A percentile compares a stretch with the other conserved stretches of the same genome.
phyloP scores from a whole-genome alignment of 2,113 vertebrate species.

The Phocoena phocoena region DNA sequence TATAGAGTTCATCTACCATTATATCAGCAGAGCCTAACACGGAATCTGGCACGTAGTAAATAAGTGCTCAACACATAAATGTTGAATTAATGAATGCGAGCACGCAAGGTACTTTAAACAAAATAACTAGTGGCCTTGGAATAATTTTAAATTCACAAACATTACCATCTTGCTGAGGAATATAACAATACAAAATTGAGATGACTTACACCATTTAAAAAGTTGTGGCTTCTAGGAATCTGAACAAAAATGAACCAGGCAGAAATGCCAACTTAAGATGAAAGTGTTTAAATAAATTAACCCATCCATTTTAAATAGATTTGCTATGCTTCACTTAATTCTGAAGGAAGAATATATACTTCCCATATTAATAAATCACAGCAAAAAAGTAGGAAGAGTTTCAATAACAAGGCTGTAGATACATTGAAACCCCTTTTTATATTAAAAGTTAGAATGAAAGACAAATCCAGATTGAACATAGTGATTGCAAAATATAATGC shows the following conservation, averaged over 20 bases:
- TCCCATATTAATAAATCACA: slow-evolving; percentile 83
- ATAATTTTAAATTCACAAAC: slow-evolving; percentile 6
- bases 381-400: slow-evolving; percentile 76
- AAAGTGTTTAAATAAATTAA: slow-evolving; percentile 86
- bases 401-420: slow-evolving; percentile 77
- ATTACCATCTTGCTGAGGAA: neutral
- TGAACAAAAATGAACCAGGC: slow-evolving; percentile 66
- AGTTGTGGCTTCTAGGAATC: slow-evolving; percentile 14
- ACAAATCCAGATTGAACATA: slow-evolving; percentile 81
- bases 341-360: slow-evolving; percentile 75
- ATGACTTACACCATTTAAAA: neutral
- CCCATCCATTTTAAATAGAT: slow-evolving; percentile 84
- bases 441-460: slow-evolving; percentile 83
- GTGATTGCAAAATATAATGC: slow-evolving; percentile 85
- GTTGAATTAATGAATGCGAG: neutral
- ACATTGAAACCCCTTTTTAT: slow-evolving; percentile 76
- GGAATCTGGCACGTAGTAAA: neutral
- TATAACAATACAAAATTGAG: neutral
- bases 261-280: slow-evolving; percentile 77
- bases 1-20: neutral
- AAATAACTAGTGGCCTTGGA: neutral
- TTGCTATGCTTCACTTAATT: slow-evolving; percentile 78
- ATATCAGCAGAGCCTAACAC: neutral
- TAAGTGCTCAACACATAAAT: neutral
- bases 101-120: neutral